Evolutionary conservation across 2,113 vertebrate species (phyloP).

Genomic region (Panthera uncia): DNA sequence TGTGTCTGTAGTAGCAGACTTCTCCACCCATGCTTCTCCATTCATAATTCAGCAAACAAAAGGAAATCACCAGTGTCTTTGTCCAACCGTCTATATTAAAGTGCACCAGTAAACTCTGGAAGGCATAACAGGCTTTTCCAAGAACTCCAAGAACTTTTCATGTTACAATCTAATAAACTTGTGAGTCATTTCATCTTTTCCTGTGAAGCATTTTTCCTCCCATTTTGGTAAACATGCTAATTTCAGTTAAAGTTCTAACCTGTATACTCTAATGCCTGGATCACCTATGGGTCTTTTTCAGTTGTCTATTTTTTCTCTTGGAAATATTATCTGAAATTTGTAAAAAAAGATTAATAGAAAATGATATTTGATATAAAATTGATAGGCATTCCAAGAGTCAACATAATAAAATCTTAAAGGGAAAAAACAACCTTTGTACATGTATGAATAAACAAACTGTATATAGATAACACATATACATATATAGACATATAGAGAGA

Average conservation of each 20-base stretch:
- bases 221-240: background rate
- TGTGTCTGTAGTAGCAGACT: background rate
- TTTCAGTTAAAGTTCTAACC: background rate
- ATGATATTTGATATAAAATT: background rate
- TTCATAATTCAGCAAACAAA: background rate
- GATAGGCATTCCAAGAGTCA: background rate
- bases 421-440: background rate
- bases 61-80: background rate
- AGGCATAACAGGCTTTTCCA: background rate
- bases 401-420: background rate
- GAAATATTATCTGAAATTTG: background rate
- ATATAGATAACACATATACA: background rate
- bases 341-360: background rate
- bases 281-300: background rate
- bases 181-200: background rate
- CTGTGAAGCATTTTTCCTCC: background rate
- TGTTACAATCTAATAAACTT: background rate
- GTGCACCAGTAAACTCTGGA: background rate
- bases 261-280: background rate
- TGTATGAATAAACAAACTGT: background rate
- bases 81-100: background rate
- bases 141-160: background rate
- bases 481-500: background rate
- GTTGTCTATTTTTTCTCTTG: background rate
- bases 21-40: background rate